Conservation (phyloP, 2,888 invertebrate genomes). For the Seira musarum region DNA sequence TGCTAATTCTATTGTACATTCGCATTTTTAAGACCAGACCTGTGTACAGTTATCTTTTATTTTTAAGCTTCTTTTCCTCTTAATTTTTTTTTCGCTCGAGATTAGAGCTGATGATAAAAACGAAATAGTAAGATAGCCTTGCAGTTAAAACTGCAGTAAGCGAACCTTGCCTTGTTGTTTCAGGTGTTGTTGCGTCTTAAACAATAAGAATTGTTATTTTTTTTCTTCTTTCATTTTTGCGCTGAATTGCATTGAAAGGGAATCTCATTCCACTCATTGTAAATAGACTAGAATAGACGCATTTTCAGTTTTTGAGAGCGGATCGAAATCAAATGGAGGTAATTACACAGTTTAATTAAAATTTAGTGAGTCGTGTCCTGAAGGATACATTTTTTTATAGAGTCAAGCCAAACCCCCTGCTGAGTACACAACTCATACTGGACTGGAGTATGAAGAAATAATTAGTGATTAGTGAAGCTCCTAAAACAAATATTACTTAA, state of each 20-base stretch:
- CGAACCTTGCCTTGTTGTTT: too few relatives aligned
- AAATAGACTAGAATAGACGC: not conserved
- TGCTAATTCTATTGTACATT: too few relatives aligned
- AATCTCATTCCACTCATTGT: slow-evolving; percentile 28
- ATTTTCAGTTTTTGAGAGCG: slow-evolving; percentile 7
- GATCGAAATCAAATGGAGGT: not conserved
- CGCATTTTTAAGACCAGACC: not conserved
- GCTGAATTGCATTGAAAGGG: slow-evolving; percentile 37
- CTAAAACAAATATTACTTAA: too few relatives aligned
- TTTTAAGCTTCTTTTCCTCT: slow-evolving; percentile 3
- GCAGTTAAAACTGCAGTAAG: not conserved
- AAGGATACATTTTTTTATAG: not conserved
- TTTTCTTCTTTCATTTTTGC: too few relatives aligned
- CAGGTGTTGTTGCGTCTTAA: too few relatives aligned
- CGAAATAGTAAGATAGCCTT: not conserved
- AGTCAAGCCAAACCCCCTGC: too few relatives aligned
- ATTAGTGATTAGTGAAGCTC: too few relatives aligned
- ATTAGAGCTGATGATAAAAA: not conserved
- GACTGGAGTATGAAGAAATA: too few relatives aligned
- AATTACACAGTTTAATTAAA: not conserved
- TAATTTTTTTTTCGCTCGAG: not conserved
- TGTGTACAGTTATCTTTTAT: not conserved
- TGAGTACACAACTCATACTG: too few relatives aligned
- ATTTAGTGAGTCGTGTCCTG: not conserved
- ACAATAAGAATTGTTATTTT: too few relatives aligned